These are phyloP conservation scores for Conistra vaccinii DNA, from an alignment of 2,888 invertebrate species.

Conservation along the genomic window DNA sequence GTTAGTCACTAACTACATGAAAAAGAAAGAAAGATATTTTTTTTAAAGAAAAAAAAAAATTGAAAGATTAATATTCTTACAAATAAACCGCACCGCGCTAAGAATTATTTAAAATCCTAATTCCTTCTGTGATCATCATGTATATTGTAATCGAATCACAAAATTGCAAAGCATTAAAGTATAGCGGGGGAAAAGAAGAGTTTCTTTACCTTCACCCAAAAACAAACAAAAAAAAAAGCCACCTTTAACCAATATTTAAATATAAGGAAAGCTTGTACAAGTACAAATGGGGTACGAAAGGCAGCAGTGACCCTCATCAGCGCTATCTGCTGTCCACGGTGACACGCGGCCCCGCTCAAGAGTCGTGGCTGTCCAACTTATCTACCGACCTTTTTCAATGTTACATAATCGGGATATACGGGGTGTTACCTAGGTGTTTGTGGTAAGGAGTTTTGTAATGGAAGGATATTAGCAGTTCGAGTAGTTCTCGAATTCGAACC, in stretches of 20 bases:
- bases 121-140: background rate
- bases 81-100: too few species aligned
- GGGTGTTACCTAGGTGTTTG: background rate
- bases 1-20: too few species aligned
- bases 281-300: conserved; percentile 52
- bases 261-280: conserved; percentile 55
- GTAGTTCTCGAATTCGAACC: too few species aligned
- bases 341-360: conserved; percentile 58
- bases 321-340: conserved; percentile 69
- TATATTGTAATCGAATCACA: background rate
- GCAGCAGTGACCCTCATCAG: conserved; percentile 68
- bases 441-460: background rate
- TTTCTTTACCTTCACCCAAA: background rate
- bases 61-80: too few species aligned
- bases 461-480: too few species aligned
- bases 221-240: conserved; percentile 17
- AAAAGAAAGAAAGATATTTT: too few species aligned
- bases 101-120: too few species aligned
- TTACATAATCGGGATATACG: conserved; percentile 60
- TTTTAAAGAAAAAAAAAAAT: too few species aligned
- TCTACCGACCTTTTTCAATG: conserved; percentile 66
- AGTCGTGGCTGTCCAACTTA: conserved; percentile 59
- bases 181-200: background rate
- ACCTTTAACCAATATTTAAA: conserved; percentile 47
- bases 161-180: too few species aligned